Conservation (phyloP, 2,797 vertebrate genomes). For the Mus caroli region DNA sequence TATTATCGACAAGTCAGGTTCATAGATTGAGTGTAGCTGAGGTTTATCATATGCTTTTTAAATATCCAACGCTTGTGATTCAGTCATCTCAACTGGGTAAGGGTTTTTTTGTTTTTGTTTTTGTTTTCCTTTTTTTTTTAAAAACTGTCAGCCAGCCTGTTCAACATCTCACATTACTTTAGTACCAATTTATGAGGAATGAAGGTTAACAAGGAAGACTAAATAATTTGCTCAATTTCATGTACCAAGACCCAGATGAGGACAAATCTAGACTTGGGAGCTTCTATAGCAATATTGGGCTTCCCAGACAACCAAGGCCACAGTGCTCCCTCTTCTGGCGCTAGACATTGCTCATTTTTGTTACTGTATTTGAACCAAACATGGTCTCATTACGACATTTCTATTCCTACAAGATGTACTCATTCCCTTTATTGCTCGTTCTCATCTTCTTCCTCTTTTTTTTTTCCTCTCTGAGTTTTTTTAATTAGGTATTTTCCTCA, state of each 20-base stretch:
- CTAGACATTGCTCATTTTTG: neutral
- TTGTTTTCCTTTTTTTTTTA: neutral
- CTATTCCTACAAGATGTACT: neutral
- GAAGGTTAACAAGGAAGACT: neutral
- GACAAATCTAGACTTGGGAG: neutral
- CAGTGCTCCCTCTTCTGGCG: neutral
- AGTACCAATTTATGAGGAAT: neutral
- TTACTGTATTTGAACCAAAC: neutral
- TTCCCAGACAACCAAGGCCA: neutral
- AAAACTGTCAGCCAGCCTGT: neutral
- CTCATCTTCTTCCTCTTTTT: neutral
- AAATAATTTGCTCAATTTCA: constrained; percentile 3
- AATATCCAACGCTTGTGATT: neutral
- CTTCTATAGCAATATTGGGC: neutral
- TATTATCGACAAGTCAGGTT: neutral
- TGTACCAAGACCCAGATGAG: neutral
- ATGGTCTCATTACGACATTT: neutral
- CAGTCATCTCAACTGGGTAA: neutral
- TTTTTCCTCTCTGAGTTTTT: too few species aligned
- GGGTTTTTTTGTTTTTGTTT: too few species aligned
- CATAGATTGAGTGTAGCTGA: neutral
- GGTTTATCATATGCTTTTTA: neutral
- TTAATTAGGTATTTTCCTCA: too few species aligned
- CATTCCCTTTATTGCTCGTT: neutral
- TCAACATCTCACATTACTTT: neutral